Evolutionary conservation across 2,888 invertebrate genomes (phyloP).

Genomic region (Heteromurus nitidus): DNA sequence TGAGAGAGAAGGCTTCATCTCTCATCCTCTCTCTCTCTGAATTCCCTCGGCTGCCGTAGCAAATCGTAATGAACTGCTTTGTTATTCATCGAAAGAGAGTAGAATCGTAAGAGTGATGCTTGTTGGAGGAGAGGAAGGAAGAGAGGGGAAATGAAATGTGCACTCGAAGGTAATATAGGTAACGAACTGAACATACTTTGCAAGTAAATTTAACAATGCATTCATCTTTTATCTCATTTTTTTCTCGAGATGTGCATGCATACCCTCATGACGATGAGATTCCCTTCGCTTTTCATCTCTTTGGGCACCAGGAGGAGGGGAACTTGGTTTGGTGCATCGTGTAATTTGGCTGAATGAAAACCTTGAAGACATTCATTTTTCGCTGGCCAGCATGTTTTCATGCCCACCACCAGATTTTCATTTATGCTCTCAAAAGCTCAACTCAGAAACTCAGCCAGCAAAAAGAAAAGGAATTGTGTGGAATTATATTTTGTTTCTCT

Average conservation of each 20-base stretch:
- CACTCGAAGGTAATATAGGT: not conserved
- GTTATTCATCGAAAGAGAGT: slow-evolving; percentile 43
- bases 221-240: not conserved
- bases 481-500: not conserved
- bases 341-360: slow-evolving; percentile 42
- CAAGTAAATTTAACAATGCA: not conserved
- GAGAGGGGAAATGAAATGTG: not conserved
- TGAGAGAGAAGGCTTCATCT: not conserved
- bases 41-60: slow-evolving; percentile 23
- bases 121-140: not conserved
- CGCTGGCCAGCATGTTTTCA: not conserved
- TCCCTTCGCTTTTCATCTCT: not conserved
- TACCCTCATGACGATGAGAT: slow-evolving; percentile 5
- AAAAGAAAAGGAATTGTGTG: not conserved
- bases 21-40: not conserved
- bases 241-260: not conserved
- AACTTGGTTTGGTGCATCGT: not conserved
- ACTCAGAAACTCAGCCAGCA: not conserved
- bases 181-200: not conserved
- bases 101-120: not conserved
- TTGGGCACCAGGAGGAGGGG: slow-evolving; percentile 12
- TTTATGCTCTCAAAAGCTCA: not conserved
- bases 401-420: slow-evolving; percentile 8
- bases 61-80: slow-evolving; percentile 44
- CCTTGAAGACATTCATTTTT: slow-evolving; percentile 34